Evolutionary conservation across 2,888 invertebrate genomes (phyloP), one percentile per base, ranked within the genome.

Genomic region (Bursaphelenchus okinawaensis): DNA sequence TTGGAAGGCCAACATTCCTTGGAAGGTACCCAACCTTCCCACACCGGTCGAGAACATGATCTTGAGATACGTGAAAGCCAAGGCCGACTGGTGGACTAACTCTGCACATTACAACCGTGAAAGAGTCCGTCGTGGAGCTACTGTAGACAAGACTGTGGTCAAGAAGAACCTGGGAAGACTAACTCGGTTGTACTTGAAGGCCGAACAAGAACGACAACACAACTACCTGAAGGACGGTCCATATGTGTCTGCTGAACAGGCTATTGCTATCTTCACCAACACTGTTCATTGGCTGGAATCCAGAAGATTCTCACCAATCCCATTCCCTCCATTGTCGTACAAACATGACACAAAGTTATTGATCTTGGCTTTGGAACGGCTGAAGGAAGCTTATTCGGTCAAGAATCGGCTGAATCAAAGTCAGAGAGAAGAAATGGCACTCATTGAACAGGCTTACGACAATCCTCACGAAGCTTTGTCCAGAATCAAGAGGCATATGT

Each of bases 11-110:
- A 95, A 99, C 84, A 99, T 98, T 80, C 98, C 98, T 0, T 99
- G 98, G 98, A 99, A 99, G 88, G 93, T 90, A 1, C 98, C 98
- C 1, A 98, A 96, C 4, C 86, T 99, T 6, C 98, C 98, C 0
- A 96, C 93, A 28, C 98, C 98, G 0, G 96, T 99, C 71, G 98
- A 99, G 86, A 99, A 98, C 86, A 99, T 99, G 98, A 98, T 99
- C 77, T 88, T 99, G 66, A 89, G 98, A 31, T 99, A 96, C 85
- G 98, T 99, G 12, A 98, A 98, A 85, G 96, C 98, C 90, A 99
- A 99, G 84, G 98, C 98, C 0, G 98, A 99, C 84, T 99, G 98
- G 98, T 99, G 98, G 98, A 99, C 98, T 0, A 99, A 98, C 84
- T 98, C 98, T 0, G 96, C 98, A 0, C 98, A 99, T 84, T 99